Evolutionary conservation across 2,888 invertebrate genomes (phyloP).

Genomic region (Clistopyga incitator): DNA sequence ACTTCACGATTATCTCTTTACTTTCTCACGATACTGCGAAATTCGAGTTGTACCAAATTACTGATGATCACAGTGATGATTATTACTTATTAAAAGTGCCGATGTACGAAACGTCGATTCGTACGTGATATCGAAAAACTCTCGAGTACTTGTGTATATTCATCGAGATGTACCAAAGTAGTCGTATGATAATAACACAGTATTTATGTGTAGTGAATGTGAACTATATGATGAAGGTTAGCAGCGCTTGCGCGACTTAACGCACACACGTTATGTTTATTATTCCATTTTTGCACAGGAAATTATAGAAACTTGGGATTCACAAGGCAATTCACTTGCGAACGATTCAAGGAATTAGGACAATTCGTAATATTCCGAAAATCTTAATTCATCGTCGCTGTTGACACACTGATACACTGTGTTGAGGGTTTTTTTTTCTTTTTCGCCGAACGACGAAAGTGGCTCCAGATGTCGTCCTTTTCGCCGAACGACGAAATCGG

Average conservation of each 20-base stretch:
- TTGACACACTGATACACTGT: constrained; percentile 1
- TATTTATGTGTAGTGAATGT: constrained; percentile 24
- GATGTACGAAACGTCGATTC: not conserved
- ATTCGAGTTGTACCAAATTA: not conserved
- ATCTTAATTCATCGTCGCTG: not conserved
- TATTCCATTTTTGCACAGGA: not conserved
- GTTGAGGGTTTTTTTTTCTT: not conserved
- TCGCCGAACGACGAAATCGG: not conserved
- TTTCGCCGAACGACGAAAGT: not conserved
- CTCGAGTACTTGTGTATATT: not conserved
- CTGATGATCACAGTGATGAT: not conserved
- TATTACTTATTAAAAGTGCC: not conserved
- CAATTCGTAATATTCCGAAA: constrained; percentile 1
- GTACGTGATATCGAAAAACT: constrained; percentile 1
- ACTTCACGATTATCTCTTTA: not conserved
- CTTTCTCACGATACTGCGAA: not conserved
- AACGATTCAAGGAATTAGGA: not conserved
- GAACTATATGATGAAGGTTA: constrained; percentile 49
- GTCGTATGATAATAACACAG: not conserved
- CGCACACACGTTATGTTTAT: constrained; percentile 29
- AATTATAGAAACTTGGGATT: not conserved
- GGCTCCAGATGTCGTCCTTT: not conserved
- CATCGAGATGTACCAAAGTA: not conserved
- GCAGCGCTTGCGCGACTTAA: constrained; percentile 54
- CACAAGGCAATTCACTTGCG: not conserved